Evolutionary conservation across 1,140 invertebrate genomes (phyloP), one percentile per base, ranked within the genome.

Genomic region (Zophobas morio): DNA sequence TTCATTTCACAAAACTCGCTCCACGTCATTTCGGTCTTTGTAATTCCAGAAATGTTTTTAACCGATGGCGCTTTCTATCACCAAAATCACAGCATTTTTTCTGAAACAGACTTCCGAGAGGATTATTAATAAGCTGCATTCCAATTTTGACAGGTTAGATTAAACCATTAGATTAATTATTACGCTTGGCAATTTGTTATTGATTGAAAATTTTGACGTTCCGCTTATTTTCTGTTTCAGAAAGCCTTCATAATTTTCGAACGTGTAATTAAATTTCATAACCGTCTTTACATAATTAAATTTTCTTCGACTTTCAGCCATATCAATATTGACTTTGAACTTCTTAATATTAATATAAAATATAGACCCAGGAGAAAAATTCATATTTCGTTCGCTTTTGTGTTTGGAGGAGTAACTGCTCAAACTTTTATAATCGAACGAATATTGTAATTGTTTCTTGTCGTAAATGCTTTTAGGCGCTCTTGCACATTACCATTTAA

Each of bases 241-340:
- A 70, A 75, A 76, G 74, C 57, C 54, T 70, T 70, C 34, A 76
- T 76, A 76, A 76, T 76, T 76, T 76, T 49, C 60, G 57, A 56
- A 76, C 74, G 53, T 63, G 74, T 76, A 76, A 76, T 76, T 76
- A 76, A 76, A 76, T 76, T 76, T 76, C 46, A 60, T 70, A 76
- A 39, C 57, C 53, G 72, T 74, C 74, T 76, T 70, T 76, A 70
- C 46, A 63, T 76, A 76, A 76, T 76, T 76, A 70, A 70, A 76
- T 76, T 76, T 76, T 70, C 60, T 76, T 66, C 57, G 53, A 70
- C 57, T 76, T 60, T 20, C 39, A 70, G 74, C 63, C 57, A 53
- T 76, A 76, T 76, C 74, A 70, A 66, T 75, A 75, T 78, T 78
- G 73, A 75, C 73, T 77, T 73, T 73, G 42, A 77, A 77, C 49